These are phyloP conservation scores for Pica pica DNA, from an alignment of 2,113 vertebrate species.

Conservation along the genomic window DNA sequence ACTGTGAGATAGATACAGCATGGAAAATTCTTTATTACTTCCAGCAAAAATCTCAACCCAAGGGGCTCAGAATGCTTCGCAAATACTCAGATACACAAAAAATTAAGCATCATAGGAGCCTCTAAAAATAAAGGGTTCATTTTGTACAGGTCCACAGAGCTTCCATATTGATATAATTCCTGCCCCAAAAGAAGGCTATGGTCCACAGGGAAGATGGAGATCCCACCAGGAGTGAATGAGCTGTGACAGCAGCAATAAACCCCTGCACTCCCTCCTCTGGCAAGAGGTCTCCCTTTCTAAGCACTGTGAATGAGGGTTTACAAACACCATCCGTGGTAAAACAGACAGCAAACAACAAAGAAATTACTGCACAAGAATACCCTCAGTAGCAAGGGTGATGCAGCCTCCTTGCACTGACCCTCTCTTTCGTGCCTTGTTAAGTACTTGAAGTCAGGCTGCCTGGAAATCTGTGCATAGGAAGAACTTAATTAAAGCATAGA, in stretches of 20 bases:
- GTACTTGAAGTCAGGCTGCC: background rate
- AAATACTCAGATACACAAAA: background rate
- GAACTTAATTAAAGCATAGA: background rate
- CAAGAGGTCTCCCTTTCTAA: background rate
- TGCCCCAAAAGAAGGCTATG: fast-evolving
- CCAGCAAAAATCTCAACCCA: background rate
- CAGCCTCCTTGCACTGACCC: background rate
- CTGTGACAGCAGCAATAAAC: background rate
- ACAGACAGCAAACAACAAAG: background rate
- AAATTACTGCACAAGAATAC: background rate
- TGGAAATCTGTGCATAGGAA: background rate
- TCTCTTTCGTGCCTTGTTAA: background rate
- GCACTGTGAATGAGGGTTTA: background rate
- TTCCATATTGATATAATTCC: background rate
- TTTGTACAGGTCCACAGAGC: background rate
- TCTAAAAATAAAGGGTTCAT: background rate
- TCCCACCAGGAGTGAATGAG: background rate
- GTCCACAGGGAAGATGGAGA: background rate
- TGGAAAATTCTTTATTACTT: background rate
- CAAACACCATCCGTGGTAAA: background rate
- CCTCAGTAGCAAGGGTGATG: fast-evolving
- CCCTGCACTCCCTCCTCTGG: background rate
- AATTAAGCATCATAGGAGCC: background rate
- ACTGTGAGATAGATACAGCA: background rate
- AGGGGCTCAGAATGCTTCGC: background rate